Conservation (phyloP, 53 echinoderm and acorn worm genomes). For the Apostichopus leukothele region DNA sequence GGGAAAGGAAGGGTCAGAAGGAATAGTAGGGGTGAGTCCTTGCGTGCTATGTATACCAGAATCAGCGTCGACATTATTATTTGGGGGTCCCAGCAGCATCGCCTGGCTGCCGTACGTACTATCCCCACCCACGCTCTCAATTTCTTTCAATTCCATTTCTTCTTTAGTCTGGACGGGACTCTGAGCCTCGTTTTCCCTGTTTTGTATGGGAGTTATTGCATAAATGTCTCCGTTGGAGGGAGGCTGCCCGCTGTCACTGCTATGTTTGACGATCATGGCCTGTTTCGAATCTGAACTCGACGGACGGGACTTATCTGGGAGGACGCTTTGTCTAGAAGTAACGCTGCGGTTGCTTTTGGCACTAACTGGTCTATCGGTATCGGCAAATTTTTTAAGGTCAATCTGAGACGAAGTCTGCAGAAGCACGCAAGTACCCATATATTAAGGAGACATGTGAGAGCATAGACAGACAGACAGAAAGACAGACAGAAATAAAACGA, state of each 20-base stretch:
- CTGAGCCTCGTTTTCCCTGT: constrained; percentile 6
- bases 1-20: constrained; percentile 62
- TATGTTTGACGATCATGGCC: constrained; percentile 10
- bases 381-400: constrained; percentile 62
- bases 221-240: constrained; percentile 16
- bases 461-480: background rate
- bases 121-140: constrained; percentile 77
- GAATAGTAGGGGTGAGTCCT: constrained; percentile 81
- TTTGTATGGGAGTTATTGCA: constrained; percentile 12
- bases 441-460: background rate
- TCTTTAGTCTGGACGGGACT: background rate
- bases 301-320: background rate
- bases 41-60: constrained; percentile 96
- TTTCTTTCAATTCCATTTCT: constrained; percentile 47
- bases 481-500: background rate
- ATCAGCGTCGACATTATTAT: constrained; percentile 69
- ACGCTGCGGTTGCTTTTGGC: constrained; percentile 57
- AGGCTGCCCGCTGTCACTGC: constrained; percentile 12
- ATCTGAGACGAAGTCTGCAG: constrained; percentile 72
- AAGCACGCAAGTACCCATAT: constrained; percentile 8
- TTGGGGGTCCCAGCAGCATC: constrained; percentile 59
- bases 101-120: constrained; percentile 79
- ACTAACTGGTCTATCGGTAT: constrained; percentile 37
- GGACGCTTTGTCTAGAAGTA: background rate
- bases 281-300: constrained; percentile 26